Conservation (phyloP, 2,888 invertebrate species). For the Athripsodes cinereus region DNA sequence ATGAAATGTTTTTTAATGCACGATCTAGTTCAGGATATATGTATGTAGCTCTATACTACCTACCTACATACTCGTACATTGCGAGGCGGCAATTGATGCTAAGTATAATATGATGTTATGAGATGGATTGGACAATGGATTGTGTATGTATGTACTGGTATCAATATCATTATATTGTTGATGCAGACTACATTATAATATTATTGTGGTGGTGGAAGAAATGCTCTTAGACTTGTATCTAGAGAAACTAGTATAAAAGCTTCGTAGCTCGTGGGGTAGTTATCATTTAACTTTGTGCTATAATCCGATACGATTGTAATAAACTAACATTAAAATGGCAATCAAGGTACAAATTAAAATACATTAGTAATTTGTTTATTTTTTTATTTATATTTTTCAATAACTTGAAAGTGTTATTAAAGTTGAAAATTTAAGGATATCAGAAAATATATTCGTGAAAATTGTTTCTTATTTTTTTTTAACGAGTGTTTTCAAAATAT, state of each 20-base stretch:
- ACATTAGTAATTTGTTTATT: not conserved
- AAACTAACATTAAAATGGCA: slow-evolving; percentile 19
- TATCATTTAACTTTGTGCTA: slow-evolving; percentile 8
- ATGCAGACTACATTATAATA: too few relatives aligned
- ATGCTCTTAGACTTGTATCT: not conserved
- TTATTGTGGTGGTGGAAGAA: not conserved
- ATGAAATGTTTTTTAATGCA: not conserved
- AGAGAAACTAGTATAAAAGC: slow-evolving; percentile 9
- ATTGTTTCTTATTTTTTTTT: too few relatives aligned
- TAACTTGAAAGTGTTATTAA: too few relatives aligned
- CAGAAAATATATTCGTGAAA: too few relatives aligned
- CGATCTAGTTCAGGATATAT: not conserved
- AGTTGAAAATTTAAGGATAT: too few relatives aligned
- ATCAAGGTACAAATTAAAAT: slow-evolving; percentile 19
- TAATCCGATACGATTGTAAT: not conserved
- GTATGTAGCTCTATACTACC: not conserved
- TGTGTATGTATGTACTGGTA: not conserved
- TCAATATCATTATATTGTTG: not conserved
- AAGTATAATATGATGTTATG: too few relatives aligned
- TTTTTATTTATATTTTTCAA: slow-evolving; percentile 1
- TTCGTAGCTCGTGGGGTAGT: not conserved
- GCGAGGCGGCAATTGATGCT: not conserved
- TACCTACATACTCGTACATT: not conserved
- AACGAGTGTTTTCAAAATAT: too few relatives aligned
- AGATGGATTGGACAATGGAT: not conserved